These are phyloP conservation scores for Hexactinellida sp. DNA, from an alignment of 37 sponge, comb jelly and placozoan species.

Conservation along the genomic window DNA sequence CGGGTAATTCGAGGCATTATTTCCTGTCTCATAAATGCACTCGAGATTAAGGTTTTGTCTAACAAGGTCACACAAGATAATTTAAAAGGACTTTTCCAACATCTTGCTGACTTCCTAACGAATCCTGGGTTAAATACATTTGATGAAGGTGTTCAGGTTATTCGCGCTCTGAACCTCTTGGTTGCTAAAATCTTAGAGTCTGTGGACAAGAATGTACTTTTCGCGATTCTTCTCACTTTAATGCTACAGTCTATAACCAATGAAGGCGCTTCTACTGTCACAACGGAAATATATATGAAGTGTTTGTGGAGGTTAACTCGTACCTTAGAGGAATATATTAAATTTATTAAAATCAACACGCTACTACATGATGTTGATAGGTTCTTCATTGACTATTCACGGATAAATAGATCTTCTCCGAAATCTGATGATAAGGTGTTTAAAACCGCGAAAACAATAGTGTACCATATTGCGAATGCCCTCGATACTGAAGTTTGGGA, in stretches of 20 bases:
- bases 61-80: not conserved
- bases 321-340: not conserved
- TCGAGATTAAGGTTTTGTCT: not conserved
- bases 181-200: not conserved
- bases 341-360: not conserved
- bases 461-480: not conserved
- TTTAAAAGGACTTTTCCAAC: not conserved
- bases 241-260: not conserved
- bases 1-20: not conserved
- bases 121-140: not conserved
- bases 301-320: not conserved
- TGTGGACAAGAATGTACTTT: not conserved
- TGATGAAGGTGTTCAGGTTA: not conserved
- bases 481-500: not conserved
- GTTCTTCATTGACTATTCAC: not conserved
- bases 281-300: not conserved
- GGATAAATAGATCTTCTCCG: not conserved
- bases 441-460: constrained; percentile 14
- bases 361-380: not conserved
- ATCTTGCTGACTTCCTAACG: not conserved
- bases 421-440: not conserved
- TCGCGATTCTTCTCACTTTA: not conserved
- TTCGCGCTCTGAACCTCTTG: not conserved
- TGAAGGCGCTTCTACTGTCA: not conserved
- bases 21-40: not conserved